Conservation (phyloP, 1,140 invertebrate species). For the Condylostylus longicornis region DNA sequence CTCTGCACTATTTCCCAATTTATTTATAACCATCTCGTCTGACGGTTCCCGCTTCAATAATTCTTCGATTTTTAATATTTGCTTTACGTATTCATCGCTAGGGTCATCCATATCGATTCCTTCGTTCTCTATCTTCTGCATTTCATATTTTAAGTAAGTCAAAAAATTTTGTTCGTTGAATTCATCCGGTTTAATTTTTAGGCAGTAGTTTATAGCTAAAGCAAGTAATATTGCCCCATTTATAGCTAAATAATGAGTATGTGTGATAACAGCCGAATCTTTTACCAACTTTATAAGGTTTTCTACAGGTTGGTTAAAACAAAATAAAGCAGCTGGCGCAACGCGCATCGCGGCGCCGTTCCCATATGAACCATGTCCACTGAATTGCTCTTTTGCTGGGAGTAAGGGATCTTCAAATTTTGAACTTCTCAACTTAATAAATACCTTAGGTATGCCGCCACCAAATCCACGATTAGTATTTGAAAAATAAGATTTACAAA, state of each 20-base stretch:
- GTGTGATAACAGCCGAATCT: constrained; percentile 46
- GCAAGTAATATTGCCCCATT: constrained; percentile 51
- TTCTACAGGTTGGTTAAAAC: constrained; percentile 34
- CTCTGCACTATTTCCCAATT: constrained; percentile 45
- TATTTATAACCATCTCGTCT: constrained; percentile 37
- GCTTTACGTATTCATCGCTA: constrained; percentile 37
- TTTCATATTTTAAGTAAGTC: constrained; percentile 40
- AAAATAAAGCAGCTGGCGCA: constrained; percentile 52
- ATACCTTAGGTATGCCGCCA: constrained; percentile 43
- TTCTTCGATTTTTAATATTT: constrained; percentile 35
- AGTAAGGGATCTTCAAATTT: constrained; percentile 44
- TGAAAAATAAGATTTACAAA: constrained; percentile 48
- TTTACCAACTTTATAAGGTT: constrained; percentile 37
- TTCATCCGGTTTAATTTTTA: constrained; percentile 33
- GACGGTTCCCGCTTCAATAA: constrained; percentile 30
- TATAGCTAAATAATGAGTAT: constrained; percentile 46
- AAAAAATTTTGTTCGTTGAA: constrained; percentile 38
- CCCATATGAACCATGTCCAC: constrained; percentile 56
- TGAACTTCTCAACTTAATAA: constrained; percentile 40
- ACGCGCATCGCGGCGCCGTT: constrained; percentile 68
- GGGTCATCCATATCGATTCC: constrained; percentile 18
- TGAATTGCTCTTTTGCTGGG: constrained; percentile 55
- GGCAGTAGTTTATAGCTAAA: constrained; percentile 40
- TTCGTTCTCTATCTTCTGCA: constrained; percentile 41
- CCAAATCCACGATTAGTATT: constrained; percentile 55